Evolutionary conservation across 1,140 invertebrate genomes (phyloP).

Genomic region (Zaprionus gabonicus): DNA sequence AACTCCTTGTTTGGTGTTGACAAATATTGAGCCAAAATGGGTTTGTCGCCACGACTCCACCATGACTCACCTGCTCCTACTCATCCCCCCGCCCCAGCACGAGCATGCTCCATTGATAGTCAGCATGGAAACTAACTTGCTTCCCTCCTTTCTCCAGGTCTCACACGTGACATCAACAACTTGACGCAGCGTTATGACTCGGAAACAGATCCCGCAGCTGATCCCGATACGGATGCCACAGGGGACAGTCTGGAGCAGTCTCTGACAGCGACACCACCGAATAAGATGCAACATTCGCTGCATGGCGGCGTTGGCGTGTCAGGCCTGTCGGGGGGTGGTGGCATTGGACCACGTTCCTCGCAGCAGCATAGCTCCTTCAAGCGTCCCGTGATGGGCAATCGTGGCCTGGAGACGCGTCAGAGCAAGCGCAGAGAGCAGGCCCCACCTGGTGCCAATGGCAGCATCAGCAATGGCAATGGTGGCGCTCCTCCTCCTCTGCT

Average conservation of each 20-base stretch:
- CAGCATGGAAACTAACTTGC: constrained; percentile 2
- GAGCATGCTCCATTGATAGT: constrained; percentile 32
- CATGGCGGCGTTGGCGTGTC: constrained; percentile 68
- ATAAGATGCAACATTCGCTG: constrained; percentile 80
- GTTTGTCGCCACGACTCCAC: constrained; percentile 34
- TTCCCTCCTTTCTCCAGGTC: constrained; percentile 45
- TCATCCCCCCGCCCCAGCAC: constrained; percentile 48
- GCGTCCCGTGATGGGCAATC: constrained; percentile 86
- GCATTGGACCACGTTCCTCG: constrained; percentile 69
- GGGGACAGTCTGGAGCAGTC: constrained; percentile 77
- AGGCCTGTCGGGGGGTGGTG: constrained; percentile 18
- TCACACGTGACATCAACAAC: constrained; percentile 78
- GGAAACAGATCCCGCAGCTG: constrained; percentile 87
- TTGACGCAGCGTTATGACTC: constrained; percentile 85
- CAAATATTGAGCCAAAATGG: constrained; percentile 55
- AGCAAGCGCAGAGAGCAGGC: constrained; percentile 83
- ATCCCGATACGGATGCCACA: constrained; percentile 87
- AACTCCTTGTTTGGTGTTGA: constrained; percentile 47
- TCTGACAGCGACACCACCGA: constrained; percentile 45
- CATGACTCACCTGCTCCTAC: constrained; percentile 26
- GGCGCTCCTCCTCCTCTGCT: neutral
- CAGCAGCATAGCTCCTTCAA: constrained; percentile 86
- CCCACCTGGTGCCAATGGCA: constrained; percentile 8
- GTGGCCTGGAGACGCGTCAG: constrained; percentile 85
- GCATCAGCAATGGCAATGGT: constrained; percentile 38